A percentile compares a stretch with the other conserved stretches of the same genome.
These are phyloP conservation scores for Phylloscopus whistleri DNA, from an alignment of 2,113 vertebrate species.

Conservation along the genomic window DNA sequence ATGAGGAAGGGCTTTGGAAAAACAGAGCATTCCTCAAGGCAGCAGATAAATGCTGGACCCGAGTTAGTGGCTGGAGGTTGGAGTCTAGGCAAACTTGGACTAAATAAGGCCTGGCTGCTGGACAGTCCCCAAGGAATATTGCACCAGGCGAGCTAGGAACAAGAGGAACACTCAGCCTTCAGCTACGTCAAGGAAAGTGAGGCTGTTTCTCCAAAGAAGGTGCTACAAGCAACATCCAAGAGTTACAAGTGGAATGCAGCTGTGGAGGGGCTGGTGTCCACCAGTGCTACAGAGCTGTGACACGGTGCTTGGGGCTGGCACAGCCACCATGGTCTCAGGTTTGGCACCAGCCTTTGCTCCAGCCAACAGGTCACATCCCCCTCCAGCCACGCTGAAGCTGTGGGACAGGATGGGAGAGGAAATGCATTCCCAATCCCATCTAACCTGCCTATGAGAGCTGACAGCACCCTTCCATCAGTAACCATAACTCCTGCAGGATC, in stretches of 20 bases:
- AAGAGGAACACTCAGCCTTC: neutral
- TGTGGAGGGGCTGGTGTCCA: neutral
- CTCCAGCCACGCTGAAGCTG: neutral
- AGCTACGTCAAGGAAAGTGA: neutral
- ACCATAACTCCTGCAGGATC: neutral
- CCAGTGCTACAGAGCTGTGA: neutral
- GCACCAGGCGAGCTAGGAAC: neutral
- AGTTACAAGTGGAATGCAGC: neutral
- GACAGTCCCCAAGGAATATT: neutral
- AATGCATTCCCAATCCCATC: neutral
- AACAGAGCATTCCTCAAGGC: neutral
- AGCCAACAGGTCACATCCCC: neutral
- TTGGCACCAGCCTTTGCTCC: neutral
- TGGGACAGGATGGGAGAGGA: neutral
- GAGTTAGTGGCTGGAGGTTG: neutral
- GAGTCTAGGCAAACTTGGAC: neutral
- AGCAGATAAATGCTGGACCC: neutral
- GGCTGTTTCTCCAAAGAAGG: neutral
- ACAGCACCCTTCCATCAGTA: neutral
- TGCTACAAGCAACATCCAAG: neutral
- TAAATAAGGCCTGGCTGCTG: neutral
- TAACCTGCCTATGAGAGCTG: rapidly evolving
- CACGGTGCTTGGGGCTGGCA: neutral
- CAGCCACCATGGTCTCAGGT: rapidly evolving
- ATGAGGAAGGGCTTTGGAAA: neutral